Base-by-base conservation (phyloP, 2,113 vertebrate genomes). In the Pseudorectes ferrugineus region DNA sequence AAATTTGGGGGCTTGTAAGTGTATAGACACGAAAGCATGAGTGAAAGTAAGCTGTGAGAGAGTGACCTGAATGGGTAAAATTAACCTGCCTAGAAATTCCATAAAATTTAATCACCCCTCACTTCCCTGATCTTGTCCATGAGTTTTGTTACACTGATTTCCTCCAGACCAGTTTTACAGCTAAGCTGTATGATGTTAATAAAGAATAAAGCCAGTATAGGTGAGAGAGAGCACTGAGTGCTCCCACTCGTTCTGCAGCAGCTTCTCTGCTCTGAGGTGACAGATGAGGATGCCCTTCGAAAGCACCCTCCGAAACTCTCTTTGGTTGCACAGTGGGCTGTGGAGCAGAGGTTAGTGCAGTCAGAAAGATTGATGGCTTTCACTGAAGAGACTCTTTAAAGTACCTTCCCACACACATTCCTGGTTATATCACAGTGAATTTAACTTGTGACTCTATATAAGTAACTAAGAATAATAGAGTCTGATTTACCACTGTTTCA, bases 401-500 rank as follows among this genome's bases (percentile, higher is more conserved):
- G 71, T 52, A 74, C 40, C 65, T 65, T 88, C 88, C 94, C 74
- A 79, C 74, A 51, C 59, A 75, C 54, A 31, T 85, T 85, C 42
- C 58, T 85, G 49, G 42, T 89, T 94, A 85, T 88, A 95, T 70
- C 89, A 94, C 70, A 82, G 71, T 28, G 62, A 85, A 74, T 93
- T 80, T 73, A 79, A 36, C 89, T 92, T 82, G 77, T 79, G 89
- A 88, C 72, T 95, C 71, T 38, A 40, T 58, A 46, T 23, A 95
- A 70, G 71, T 83, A 85, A 79, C 92, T 70, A 89, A 92, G 89
- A 97, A 89, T 93, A 82, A 95, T 82, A 73, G 45, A 62, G 66
- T 72, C 77, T 93, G 89, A 91, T 95, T 95, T 95, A 96, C 89
- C 73, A 75, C 85, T 92, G 29, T 78, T 74, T 92, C 74, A 26